These are phyloP conservation scores for Acanthosepion esculentum DNA, from an alignment of 2,888 invertebrate species.

Conservation along the genomic window DNA sequence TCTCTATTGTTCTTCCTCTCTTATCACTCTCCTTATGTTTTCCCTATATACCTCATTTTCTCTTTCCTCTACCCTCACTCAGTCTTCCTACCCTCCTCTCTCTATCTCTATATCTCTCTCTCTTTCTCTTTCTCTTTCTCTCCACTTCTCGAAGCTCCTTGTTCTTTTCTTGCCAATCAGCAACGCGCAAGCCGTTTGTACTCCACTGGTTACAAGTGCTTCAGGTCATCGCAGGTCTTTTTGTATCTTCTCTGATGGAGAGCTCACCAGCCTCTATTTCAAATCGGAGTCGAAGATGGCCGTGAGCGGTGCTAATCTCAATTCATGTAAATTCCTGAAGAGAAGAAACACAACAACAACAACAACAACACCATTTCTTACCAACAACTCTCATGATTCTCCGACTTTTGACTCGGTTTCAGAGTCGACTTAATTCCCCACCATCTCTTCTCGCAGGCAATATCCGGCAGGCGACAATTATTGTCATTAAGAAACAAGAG, in stretches of 20 bases:
- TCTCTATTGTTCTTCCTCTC: no score
- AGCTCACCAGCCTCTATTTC: neutral
- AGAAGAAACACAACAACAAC: neutral
- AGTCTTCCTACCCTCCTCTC: no score
- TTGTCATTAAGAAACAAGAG: neutral
- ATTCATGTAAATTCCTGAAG: neutral
- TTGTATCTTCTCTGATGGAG: neutral
- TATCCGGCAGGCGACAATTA: slow-evolving; percentile 10
- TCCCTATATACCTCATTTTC: no score
- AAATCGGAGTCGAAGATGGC: neutral
- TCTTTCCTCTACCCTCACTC: no score
- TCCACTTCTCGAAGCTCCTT: neutral
- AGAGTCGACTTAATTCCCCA: neutral
- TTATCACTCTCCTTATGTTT: no score
- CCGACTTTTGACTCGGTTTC: neutral
- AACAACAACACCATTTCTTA: no score
- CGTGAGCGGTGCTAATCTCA: neutral
- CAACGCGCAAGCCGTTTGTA: neutral
- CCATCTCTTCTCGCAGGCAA: slow-evolving; percentile 20
- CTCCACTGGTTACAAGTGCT: neutral
- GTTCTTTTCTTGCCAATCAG: neutral
- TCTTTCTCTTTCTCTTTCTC: neutral
- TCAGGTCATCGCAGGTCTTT: neutral
- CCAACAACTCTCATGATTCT: neutral
- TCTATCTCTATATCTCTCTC: neutral